phyloP scores from a whole-genome alignment of 2,113 vertebrate species.

The Tychaedon coryphoeus region DNA sequence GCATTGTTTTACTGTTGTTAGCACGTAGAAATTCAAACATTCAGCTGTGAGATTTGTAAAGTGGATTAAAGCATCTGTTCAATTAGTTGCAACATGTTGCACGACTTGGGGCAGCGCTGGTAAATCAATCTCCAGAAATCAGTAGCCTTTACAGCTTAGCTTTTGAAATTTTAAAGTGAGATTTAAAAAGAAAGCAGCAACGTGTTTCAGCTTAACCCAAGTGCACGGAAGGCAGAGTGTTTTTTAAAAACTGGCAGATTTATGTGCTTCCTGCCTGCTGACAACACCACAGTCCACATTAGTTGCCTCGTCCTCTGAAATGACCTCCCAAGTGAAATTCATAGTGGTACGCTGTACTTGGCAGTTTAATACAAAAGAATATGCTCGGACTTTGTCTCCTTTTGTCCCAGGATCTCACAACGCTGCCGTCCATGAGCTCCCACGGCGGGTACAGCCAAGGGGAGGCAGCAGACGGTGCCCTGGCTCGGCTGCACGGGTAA shows the following conservation, averaged over 20 bases:
- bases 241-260: not conserved
- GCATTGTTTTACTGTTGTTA: not conserved
- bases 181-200: not conserved
- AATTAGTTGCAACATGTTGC: not conserved
- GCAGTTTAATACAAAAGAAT: not conserved
- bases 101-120: not conserved
- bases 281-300: accelerated
- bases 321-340: too few species aligned
- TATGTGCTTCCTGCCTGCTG: not conserved
- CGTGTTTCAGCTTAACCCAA: not conserved
- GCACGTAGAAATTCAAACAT: not conserved
- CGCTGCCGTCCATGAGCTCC: accelerated
- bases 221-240: accelerated
- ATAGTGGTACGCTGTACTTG: too few species aligned
- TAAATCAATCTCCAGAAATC: not conserved
- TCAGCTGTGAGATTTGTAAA: not conserved
- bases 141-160: not conserved
- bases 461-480: not conserved
- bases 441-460: accelerated
- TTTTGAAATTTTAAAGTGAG: not conserved
- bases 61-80: not conserved
- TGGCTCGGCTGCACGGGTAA: not conserved
- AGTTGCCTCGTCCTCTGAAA: not conserved
- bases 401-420: not conserved
- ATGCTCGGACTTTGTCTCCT: not conserved